Evolutionary conservation across 2,113 vertebrate species (phyloP).

Genomic region (Elanoides forficatus): DNA sequence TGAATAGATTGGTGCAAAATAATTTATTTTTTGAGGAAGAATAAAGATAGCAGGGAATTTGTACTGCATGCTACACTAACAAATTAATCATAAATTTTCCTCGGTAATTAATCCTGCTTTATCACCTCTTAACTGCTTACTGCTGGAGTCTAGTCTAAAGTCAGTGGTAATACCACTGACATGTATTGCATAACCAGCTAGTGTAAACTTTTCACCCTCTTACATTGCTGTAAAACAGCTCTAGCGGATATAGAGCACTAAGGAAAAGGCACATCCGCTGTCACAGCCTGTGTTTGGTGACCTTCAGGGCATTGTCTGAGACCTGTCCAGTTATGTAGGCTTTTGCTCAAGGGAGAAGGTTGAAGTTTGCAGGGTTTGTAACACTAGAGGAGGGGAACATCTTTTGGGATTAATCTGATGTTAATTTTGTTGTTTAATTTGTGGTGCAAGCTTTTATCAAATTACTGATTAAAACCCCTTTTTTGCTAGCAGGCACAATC

Average conservation of each 20-base stretch:
- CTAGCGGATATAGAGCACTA: background rate
- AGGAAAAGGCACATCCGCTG: background rate
- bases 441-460: background rate
- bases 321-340: background rate
- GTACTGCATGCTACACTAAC: background rate
- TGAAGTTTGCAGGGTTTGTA: background rate
- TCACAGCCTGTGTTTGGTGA: background rate
- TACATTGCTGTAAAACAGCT: background rate
- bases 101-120: slow-evolving; percentile 74
- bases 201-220: slow-evolving; percentile 26
- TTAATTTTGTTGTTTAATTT: background rate
- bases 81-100: slow-evolving; percentile 40
- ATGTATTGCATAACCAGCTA: slow-evolving; percentile 31
- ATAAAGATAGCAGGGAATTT: background rate
- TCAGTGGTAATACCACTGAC: slow-evolving; percentile 48
- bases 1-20: slow-evolving; percentile 18
- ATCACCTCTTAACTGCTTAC: slow-evolving; percentile 76
- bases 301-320: background rate
- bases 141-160: slow-evolving; percentile 67
- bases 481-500: background rate
- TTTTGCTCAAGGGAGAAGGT: background rate
- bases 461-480: background rate
- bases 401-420: background rate
- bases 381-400: background rate
- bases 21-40: background rate